phyloP scores from a whole-genome alignment of 2,888 invertebrate species.

The Aelia acuminata region DNA sequence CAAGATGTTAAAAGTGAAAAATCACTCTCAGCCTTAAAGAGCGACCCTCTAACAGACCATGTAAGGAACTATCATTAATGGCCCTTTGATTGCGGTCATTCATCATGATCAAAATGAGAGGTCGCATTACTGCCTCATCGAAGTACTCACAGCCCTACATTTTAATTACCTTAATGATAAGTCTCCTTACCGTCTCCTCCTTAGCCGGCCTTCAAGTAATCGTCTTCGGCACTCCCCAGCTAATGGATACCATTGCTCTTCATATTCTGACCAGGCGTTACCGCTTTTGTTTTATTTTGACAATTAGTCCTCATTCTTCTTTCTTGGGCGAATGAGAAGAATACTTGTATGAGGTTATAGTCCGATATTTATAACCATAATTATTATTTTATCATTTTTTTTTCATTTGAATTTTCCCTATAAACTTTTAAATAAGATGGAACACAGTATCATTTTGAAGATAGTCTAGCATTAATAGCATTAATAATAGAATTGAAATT shows the following conservation, averaged over 20 bases:
- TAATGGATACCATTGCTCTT: neutral
- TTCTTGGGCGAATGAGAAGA: neutral
- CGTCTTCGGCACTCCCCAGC: neutral
- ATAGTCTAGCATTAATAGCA: too few relatives aligned
- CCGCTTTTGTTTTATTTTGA: neutral
- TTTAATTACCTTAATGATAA: conserved; percentile 19
- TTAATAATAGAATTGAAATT: too few relatives aligned
- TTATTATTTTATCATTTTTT: too few relatives aligned
- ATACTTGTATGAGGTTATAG: too few relatives aligned
- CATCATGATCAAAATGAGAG: conserved; percentile 10
- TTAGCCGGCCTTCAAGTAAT: neutral
- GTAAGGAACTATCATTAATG: neutral
- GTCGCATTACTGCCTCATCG: neutral
- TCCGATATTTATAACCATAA: too few relatives aligned
- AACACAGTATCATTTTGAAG: too few relatives aligned
- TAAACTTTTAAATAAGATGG: too few relatives aligned
- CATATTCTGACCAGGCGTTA: neutral
- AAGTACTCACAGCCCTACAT: neutral
- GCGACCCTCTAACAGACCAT: neutral
- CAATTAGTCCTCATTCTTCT: neutral
- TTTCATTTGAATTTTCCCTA: too few relatives aligned
- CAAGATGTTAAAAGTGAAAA: conserved; percentile 40
- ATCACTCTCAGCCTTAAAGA: neutral
- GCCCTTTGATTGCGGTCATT: neutral
- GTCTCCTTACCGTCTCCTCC: neutral